These are phyloP conservation scores for Cheilosia pagana DNA, from an alignment of 2,888 invertebrate genomes.

Conservation along the genomic window DNA sequence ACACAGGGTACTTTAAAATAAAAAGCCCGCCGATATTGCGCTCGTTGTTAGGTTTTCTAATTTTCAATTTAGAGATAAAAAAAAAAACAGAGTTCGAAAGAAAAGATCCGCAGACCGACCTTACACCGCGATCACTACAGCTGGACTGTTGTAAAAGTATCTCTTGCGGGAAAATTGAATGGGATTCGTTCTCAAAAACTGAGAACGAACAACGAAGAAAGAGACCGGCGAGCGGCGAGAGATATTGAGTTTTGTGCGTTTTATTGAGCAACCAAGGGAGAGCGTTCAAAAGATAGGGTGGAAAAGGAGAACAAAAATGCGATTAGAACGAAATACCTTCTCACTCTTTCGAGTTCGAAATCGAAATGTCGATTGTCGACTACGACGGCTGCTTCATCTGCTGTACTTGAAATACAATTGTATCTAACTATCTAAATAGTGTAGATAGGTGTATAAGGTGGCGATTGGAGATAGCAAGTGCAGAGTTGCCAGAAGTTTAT, in stretches of 20 bases:
- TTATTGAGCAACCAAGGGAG: slow-evolving; percentile 26
- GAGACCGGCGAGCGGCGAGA: slow-evolving; percentile 49
- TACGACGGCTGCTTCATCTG: neutral
- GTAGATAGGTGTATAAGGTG: slow-evolving; percentile 16
- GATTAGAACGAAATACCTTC: slow-evolving; percentile 29
- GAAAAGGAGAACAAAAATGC: slow-evolving; percentile 17
- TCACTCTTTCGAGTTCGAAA: slow-evolving; percentile 9
- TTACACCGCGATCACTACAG: slow-evolving; percentile 64
- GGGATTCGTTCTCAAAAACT: slow-evolving; percentile 26
- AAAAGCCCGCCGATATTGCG: slow-evolving; percentile 53
- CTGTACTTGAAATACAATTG: slow-evolving; percentile 51
- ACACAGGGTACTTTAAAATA: slow-evolving; percentile 2
- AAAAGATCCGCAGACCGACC: slow-evolving; percentile 53
- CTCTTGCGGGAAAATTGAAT: slow-evolving; percentile 43
- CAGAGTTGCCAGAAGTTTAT: slow-evolving; percentile 44
- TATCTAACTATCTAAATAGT: slow-evolving; percentile 54
- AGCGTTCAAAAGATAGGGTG: slow-evolving; percentile 20
- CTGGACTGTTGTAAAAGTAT: slow-evolving; percentile 61
- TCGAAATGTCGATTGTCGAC: neutral
- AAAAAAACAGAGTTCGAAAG: slow-evolving; percentile 1
- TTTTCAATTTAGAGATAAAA: slow-evolving; percentile 38
- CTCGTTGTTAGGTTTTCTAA: slow-evolving; percentile 17
- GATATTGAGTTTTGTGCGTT: neutral
- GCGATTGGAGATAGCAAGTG: slow-evolving; percentile 27
- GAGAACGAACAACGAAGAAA: slow-evolving; percentile 27